Percentiles rank a stretch among this genome's conserved stretches.
Evolutionary conservation across 2,888 invertebrate genomes (phyloP).

Genomic region (Bellardia pandia): DNA sequence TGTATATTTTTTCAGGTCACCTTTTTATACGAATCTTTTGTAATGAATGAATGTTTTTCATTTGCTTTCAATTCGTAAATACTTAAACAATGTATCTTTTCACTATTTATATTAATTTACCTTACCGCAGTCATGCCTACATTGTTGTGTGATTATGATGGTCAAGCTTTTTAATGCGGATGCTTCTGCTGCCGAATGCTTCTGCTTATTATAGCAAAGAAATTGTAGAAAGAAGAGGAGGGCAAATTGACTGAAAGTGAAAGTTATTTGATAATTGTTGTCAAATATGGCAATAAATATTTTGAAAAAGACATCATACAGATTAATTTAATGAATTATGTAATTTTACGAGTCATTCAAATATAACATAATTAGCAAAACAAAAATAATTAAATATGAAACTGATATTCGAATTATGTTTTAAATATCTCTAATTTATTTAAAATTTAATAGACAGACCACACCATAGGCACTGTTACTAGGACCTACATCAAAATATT

Average conservation of each 20-base stretch:
- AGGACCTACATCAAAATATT: too few species aligned
- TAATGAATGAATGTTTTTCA: background rate
- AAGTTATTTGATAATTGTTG: slow-evolving; percentile 41
- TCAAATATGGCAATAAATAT: background rate
- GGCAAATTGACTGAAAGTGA: slow-evolving; percentile 9
- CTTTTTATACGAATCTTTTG: background rate
- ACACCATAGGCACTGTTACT: too few species aligned
- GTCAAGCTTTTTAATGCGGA: background rate
- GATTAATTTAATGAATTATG: background rate
- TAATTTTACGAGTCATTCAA: background rate
- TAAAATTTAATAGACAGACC: too few species aligned
- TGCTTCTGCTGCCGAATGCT: background rate
- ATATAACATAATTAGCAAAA: background rate
- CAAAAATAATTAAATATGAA: too few species aligned
- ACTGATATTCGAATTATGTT: too few species aligned
- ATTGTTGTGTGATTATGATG: background rate
- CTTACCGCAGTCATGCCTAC: background rate
- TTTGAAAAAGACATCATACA: background rate
- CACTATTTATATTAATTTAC: background rate
- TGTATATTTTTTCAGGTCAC: background rate
- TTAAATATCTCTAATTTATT: too few species aligned
- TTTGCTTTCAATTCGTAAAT: background rate
- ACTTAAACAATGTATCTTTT: background rate
- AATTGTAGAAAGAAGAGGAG: background rate
- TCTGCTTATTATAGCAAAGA: slow-evolving; percentile 5